A percentile compares a stretch with the other conserved stretches of the same genome.
These are phyloP conservation scores for Parotocinclus haroldoi DNA, from an alignment of 2,797 vertebrate genomes.

Conservation along the genomic window DNA sequence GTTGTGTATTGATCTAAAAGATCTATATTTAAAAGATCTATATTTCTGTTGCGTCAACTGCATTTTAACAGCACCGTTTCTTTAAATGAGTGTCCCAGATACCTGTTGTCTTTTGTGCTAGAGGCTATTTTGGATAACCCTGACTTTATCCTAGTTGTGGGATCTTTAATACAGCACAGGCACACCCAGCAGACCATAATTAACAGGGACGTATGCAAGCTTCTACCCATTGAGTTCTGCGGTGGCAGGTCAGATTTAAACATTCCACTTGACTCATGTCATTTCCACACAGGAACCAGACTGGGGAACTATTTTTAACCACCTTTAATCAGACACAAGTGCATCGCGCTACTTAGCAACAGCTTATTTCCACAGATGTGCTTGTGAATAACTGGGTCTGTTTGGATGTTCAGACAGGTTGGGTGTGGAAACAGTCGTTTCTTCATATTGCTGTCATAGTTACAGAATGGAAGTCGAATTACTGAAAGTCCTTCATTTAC, in stretches of 20 bases:
- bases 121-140: no score
- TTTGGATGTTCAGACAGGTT: constrained; percentile 13
- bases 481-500: no score
- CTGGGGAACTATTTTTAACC: constrained; percentile 30
- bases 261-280: constrained; percentile 15
- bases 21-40: no score
- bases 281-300: constrained; percentile 35
- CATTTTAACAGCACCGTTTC: no score
- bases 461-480: no score
- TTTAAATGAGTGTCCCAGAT: no score
- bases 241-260: constrained; percentile 4
- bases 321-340: background rate
- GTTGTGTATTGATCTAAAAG: no score
- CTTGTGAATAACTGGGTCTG: background rate
- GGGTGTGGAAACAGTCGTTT: constrained; percentile 9
- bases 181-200: constrained; percentile 36
- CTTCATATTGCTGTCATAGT: no score
- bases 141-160: background rate
- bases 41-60: no score
- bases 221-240: background rate
- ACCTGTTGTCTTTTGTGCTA: no score
- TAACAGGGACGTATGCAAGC: constrained; percentile 10
- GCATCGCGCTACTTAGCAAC: background rate
- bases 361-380: background rate
- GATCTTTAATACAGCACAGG: constrained; percentile 13